Conservation (phyloP, 2,888 invertebrate genomes). For the Chesias legatella region DNA sequence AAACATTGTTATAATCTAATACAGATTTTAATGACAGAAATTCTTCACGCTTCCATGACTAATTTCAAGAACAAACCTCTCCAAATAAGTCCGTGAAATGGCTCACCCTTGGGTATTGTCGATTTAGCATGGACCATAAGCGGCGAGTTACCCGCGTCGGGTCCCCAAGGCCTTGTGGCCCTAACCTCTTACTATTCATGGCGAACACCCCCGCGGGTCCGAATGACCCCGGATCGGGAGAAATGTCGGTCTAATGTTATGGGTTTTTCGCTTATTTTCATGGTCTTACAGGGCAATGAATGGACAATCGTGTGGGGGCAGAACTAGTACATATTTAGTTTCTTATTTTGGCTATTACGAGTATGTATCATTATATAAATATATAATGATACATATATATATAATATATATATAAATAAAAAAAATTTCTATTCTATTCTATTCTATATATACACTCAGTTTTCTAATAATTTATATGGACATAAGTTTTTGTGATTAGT, state of each 20-base stretch:
- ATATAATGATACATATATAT: too few relatives aligned
- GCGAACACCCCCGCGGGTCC: slow-evolving; percentile 52
- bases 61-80: slow-evolving; percentile 55
- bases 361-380: too few relatives aligned
- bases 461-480: too few relatives aligned
- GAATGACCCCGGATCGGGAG: slow-evolving; percentile 46
- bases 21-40: slow-evolving; percentile 5
- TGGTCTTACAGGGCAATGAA: slow-evolving; percentile 15
- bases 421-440: too few relatives aligned
- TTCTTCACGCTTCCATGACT: slow-evolving; percentile 44
- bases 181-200: slow-evolving; percentile 74
- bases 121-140: slow-evolving; percentile 79
- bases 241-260: slow-evolving; percentile 50
- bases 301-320: slow-evolving; percentile 3
- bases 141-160: slow-evolving; percentile 46
- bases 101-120: slow-evolving; percentile 67
- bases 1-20: background rate
- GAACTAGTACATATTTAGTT: too few relatives aligned
- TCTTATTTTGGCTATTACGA: too few relatives aligned
- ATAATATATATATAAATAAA: too few relatives aligned
- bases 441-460: too few relatives aligned
- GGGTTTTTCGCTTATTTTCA: slow-evolving; percentile 41
- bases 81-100: slow-evolving; percentile 59
- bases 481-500: too few relatives aligned
- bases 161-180: slow-evolving; percentile 44